Base-by-base conservation (phyloP, 92 coral and sea anemone genomes). In the Micromussa lordhowensis region DNA sequence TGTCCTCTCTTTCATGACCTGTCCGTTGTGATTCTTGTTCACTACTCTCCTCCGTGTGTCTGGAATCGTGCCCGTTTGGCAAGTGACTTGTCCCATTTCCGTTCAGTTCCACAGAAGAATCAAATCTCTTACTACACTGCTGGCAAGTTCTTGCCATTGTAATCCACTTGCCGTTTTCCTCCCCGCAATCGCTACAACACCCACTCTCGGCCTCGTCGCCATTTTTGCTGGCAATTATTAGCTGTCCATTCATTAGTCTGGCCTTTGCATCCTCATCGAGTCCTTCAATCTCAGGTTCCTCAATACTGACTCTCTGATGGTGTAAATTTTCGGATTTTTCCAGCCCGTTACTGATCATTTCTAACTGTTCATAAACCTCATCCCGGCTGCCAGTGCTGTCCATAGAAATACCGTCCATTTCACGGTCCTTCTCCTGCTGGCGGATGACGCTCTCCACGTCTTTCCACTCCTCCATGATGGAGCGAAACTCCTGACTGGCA, bases 381-480 rank as follows among this genome's bases (percentile, higher is more conserved):
- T 97, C 99, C 51, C 96, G 92, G 73, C 99, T 97, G 8, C 96
- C 99, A 15, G 98, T 90, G 89, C 99, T 97, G 79, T 88, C 98
- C 96, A 95, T 81, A 8, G 98, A 96, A 83, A 96, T 93, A 8
- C 99, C 96, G 74, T 97, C 99, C 29, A 93, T 88, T 80, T 97
- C 99, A 30, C 92, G 91, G 63, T 94, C 98, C 69, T 92, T 96
- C 77, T 94, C 96, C 70, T 91, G 95, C 82, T 93, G 96, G 17
- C 83, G 81, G 75, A 97, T 93, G 81, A 90, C 92, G 8, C 81
- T 91, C 85, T 97, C 98, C 24, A 97, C 99, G 44, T 95, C 94
- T 54, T 86, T 96, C 99, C 99, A 97, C 53, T 97, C 99, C 69
- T 90, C 96, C 53, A 96, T 72, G 71, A 93, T 93, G 78, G 89